Conservation (phyloP, 1,140 invertebrate species). For the Maconellicoccus hirsutus region DNA sequence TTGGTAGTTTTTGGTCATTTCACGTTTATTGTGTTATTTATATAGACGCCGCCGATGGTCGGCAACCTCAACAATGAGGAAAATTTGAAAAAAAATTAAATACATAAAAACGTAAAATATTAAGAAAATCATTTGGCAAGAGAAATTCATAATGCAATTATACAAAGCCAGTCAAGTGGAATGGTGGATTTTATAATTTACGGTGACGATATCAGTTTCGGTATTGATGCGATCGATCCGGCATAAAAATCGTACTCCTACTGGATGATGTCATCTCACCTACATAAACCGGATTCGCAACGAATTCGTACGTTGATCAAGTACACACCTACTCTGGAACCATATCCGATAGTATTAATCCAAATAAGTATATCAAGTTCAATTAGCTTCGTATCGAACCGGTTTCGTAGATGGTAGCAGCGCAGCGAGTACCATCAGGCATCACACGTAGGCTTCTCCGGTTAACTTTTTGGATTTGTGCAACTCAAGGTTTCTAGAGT, state of each 20-base stretch:
- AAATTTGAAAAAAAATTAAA: not conserved
- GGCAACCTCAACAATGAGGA: not conserved
- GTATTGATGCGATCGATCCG: not conserved
- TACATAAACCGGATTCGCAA: not conserved
- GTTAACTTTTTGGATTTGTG: too few relatives aligned
- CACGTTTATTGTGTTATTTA: not conserved
- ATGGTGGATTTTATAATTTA: not conserved
- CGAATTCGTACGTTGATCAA: not conserved
- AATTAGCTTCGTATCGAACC: not conserved
- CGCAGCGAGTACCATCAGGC: too few relatives aligned
- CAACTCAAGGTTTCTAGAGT: not conserved
- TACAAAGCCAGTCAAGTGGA: not conserved
- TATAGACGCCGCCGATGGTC: not conserved
- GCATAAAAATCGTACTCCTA: not conserved
- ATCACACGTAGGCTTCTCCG: too few relatives aligned
- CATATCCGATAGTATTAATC: not conserved
- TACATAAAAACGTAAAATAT: not conserved
- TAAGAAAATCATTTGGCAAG: not conserved
- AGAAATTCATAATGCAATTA: not conserved
- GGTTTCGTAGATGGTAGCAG: not conserved
- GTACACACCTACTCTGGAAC: not conserved
- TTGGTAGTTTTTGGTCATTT: not conserved
- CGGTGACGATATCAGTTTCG: not conserved
- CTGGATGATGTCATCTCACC: constrained; percentile 2
- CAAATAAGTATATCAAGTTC: constrained; percentile 9